phyloP scores from a whole-genome alignment of 2,113 vertebrate species.

The Ranitomeya imitator region DNA sequence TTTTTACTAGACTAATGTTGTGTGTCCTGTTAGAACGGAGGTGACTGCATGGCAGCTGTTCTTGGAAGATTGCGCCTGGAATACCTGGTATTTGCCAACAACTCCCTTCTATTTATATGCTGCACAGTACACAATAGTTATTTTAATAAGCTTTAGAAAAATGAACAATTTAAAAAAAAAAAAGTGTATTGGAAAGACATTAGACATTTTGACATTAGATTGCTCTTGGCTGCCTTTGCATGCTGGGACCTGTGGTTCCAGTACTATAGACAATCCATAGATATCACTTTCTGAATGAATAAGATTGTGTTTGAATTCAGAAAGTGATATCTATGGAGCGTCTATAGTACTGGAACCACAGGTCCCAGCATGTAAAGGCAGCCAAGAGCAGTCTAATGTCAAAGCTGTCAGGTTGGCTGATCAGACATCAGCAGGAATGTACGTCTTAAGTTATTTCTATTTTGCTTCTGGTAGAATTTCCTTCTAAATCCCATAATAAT shows the following conservation, averaged over 20 bases:
- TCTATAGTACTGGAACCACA: background rate
- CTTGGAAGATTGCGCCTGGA: slow-evolving; percentile 6
- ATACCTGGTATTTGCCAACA: slow-evolving; percentile 33
- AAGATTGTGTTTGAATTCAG: background rate
- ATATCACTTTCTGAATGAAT: background rate
- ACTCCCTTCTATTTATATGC: slow-evolving; percentile 33
- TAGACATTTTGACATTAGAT: background rate
- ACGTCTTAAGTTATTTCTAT: background rate
- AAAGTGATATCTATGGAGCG: background rate
- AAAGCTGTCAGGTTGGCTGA: background rate
- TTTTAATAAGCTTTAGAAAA: slow-evolving; percentile 35
- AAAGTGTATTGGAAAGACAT: background rate
- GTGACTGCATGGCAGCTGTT: slow-evolving; percentile 46
- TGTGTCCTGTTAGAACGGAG: slow-evolving; percentile 1
- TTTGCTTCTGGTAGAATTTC: background rate
- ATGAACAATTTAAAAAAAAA: background rate
- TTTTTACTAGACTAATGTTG: background rate
- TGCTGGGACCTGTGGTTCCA: background rate
- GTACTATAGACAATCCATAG: too few relatives aligned
- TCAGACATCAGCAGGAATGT: background rate
- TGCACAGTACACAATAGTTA: slow-evolving; percentile 14
- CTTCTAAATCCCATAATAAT: slow-evolving; percentile 21
- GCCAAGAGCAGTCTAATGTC: background rate
- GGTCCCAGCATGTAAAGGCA: background rate
- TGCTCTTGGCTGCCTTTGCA: background rate